These are phyloP conservation scores for Ferrisia virgata DNA, from an alignment of 2,888 invertebrate genomes.

Conservation along the genomic window DNA sequence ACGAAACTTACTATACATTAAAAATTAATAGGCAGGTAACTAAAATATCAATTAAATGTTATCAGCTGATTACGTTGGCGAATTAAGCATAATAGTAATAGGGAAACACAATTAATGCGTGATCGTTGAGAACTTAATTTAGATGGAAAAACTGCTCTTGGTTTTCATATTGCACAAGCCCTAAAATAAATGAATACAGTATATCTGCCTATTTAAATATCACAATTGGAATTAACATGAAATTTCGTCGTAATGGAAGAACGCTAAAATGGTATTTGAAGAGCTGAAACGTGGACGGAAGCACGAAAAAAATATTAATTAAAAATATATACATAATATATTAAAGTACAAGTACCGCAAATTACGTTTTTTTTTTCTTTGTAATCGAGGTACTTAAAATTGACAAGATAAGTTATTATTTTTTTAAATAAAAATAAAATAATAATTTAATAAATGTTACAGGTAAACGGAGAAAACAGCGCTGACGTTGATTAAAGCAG, in stretches of 20 bases:
- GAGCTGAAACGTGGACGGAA: neutral
- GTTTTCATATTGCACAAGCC: constrained; percentile 12
- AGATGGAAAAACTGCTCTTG: neutral
- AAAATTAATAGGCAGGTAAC: neutral
- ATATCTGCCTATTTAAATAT: neutral
- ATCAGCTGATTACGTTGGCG: neutral
- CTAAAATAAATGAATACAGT: neutral
- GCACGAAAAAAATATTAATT: neutral
- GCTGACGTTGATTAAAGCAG: neutral
- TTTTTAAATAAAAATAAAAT: neutral
- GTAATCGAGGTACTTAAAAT: neutral
- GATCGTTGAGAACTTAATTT: neutral
- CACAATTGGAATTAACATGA: constrained; percentile 14
- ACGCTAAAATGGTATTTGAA: neutral
- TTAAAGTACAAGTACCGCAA: neutral
- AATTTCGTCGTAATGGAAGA: constrained; percentile 16
- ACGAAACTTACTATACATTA: neutral
- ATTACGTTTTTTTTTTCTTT: neutral
- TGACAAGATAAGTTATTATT: neutral
- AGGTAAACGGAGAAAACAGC: neutral
- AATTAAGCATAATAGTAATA: no score
- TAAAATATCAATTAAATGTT: neutral
- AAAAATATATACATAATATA: neutral
- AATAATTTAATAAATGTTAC: neutral
- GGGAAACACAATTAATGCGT: neutral